Base-by-base conservation (phyloP, 2,113 vertebrate genomes). In the Amphilophus citrinellus region DNA sequence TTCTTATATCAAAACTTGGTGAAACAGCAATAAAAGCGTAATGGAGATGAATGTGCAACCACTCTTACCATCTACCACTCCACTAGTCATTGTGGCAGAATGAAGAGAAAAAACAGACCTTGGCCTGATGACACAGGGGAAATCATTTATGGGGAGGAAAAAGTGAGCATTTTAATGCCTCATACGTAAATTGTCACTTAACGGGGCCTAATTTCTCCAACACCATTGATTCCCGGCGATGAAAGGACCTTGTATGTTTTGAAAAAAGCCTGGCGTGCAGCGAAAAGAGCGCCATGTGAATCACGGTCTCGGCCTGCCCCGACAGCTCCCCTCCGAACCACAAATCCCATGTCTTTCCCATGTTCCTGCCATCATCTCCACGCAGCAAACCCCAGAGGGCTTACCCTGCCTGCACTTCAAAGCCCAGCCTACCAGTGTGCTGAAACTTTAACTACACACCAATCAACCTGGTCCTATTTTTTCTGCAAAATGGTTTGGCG, bases 281-380 rank as follows among this genome's bases (percentile, higher is more conserved):
- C 60, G 83, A 88, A 75, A 84, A 79, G 73, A 87, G 91, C 53
- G 63, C 86, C 82, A 76, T 90, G 94, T 95, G 95, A 96, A 95
- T 96, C 95, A 96, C 86, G 56, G 86, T 92, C 90, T 94, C 88
- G 91, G 92, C 87, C 90, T 94, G 83, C 89, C 86, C 84, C 71
- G 83, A 93, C 93, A 92, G 93, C 92, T 93, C 84, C 86, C 77
- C 87, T 93, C 78, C 18, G 89, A 92, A 95, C 95, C 96, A 92
- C 95, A 95, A 95, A 95, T 92, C 94, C 93, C 90, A 91, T 91
- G 93, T 94, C 93, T 92, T 93, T 94, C 90, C 90, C 93, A 92
- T 93, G 93, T 91, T 95, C 86, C 91, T 94, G 89, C 94, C 93
- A 93, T 94, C 94, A 90, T 94, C 90, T 78, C 92, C 86, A 85